phyloP scores from a whole-genome alignment of 2,888 invertebrate genomes.

The Drosophila prolongata region DNA sequence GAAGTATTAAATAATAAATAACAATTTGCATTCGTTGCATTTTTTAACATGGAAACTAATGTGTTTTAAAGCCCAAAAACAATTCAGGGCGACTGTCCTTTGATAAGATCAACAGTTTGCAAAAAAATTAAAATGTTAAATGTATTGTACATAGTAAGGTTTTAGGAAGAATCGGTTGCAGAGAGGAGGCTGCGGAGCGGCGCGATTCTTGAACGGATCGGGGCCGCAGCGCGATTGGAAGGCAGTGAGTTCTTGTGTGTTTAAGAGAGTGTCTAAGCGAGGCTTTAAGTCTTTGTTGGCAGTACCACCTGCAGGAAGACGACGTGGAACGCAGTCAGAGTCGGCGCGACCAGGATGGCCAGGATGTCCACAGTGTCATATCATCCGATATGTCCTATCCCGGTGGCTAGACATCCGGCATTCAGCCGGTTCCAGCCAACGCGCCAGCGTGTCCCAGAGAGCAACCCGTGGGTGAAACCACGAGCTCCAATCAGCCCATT shows the following conservation, averaged over 20 bases:
- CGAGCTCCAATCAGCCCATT: slow-evolving; percentile 65
- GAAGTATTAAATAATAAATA: slow-evolving; percentile 72
- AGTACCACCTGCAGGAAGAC: slow-evolving; percentile 42
- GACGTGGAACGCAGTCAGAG: slow-evolving; percentile 46
- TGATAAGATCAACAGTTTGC: slow-evolving; percentile 64
- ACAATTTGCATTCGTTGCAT: slow-evolving; percentile 75
- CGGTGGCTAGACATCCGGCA: slow-evolving; percentile 25
- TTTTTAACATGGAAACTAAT: slow-evolving; percentile 68
- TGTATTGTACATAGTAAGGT: slow-evolving; percentile 72
- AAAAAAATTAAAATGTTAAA: slow-evolving; percentile 62
- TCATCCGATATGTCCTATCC: slow-evolving; percentile 45
- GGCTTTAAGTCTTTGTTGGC: slow-evolving; percentile 75
- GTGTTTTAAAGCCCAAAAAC: slow-evolving; percentile 49
- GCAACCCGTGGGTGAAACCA: slow-evolving; percentile 50
- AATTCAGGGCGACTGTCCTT: slow-evolving; percentile 50
- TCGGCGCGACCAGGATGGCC: slow-evolving; percentile 21
- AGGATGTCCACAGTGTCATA: slow-evolving; percentile 39
- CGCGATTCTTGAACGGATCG: slow-evolving; percentile 52
- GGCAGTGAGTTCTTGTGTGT: slow-evolving; percentile 63
- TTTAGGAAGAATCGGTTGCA: slow-evolving; percentile 69
- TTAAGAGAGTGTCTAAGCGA: slow-evolving; percentile 62
- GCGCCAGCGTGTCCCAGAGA: slow-evolving; percentile 62
- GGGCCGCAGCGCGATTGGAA: slow-evolving; percentile 58
- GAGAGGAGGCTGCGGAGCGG: slow-evolving; percentile 52
- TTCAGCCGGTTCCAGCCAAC: slow-evolving; percentile 42